These are phyloP conservation scores for Hemitrygon akajei DNA, from an alignment of 2,797 vertebrate genomes.

Conservation along the genomic window DNA sequence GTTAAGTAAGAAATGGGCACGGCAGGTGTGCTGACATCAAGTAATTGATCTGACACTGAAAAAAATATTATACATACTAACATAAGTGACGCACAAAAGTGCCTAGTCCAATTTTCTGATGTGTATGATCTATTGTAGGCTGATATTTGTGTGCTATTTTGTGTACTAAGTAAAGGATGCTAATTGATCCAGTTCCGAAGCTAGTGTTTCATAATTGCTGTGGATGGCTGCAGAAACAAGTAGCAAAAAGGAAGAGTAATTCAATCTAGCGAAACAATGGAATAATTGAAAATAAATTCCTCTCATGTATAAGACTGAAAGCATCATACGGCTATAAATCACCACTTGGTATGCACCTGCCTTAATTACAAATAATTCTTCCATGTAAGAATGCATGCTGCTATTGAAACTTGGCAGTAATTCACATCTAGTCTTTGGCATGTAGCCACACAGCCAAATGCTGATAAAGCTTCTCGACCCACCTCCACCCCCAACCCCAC, in stretches of 20 bases:
- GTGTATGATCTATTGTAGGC: no score
- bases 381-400: conserved; percentile 8
- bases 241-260: background rate
- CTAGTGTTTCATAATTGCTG: background rate
- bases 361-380: conserved; percentile 1
- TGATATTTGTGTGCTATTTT: no score
- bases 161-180: no score
- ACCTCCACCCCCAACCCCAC: background rate
- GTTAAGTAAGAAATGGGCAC: no score
- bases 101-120: no score
- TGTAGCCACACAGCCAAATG: background rate
- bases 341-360: background rate
- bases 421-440: conserved; percentile 18
- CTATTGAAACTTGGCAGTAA: conserved; percentile 13
- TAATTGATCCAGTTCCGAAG: no score
- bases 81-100: no score
- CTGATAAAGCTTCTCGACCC: background rate
- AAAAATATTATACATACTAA: no score
- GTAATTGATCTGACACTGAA: no score
- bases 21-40: no score
- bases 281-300: conserved; percentile 15
- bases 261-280: background rate
- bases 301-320: background rate
- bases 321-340: background rate
- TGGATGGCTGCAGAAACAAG: background rate